Conservation (phyloP, 2,888 invertebrate genomes). For the Lamellibrachia satsuma region DNA sequence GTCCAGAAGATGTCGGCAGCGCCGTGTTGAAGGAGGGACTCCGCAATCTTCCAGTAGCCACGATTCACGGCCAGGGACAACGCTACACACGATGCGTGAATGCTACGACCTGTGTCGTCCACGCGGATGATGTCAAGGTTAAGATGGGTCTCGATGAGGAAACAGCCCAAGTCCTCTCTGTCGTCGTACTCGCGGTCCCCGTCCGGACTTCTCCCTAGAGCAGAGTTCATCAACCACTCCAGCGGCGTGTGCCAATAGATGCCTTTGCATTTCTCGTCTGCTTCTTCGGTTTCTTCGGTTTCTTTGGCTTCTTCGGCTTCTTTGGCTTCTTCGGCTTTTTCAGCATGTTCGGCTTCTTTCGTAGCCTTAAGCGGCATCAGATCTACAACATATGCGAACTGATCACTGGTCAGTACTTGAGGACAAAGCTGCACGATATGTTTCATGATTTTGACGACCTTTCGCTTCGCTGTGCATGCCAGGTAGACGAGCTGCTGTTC, state of each 20-base stretch:
- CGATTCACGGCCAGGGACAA: not conserved
- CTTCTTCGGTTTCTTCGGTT: not conserved
- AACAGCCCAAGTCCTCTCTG: not conserved
- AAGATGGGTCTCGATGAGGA: not conserved
- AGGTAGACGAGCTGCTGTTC: not conserved
- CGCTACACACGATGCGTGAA: not conserved
- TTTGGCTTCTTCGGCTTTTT: not conserved
- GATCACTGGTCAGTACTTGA: not conserved
- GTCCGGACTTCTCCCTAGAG: not conserved
- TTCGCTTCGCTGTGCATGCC: slow-evolving; percentile 1
- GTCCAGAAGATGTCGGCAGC: not conserved
- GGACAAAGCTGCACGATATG: not conserved
- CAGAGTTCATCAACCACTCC: not conserved
- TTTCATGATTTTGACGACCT: not conserved
- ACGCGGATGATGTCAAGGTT: not conserved
- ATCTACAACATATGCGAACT: not conserved
- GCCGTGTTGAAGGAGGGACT: not conserved
- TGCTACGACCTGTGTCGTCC: not conserved
- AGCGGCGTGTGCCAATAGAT: not conserved
- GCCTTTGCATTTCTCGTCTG: not conserved
- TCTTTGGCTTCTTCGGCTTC: not conserved
- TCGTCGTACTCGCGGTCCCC: not conserved
- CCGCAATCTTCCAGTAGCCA: not conserved
- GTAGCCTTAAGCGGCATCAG: not conserved
- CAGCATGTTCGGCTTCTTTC: not conserved